Base-by-base conservation (phyloP, 2,888 invertebrate genomes). In the Idaea straminata region DNA sequence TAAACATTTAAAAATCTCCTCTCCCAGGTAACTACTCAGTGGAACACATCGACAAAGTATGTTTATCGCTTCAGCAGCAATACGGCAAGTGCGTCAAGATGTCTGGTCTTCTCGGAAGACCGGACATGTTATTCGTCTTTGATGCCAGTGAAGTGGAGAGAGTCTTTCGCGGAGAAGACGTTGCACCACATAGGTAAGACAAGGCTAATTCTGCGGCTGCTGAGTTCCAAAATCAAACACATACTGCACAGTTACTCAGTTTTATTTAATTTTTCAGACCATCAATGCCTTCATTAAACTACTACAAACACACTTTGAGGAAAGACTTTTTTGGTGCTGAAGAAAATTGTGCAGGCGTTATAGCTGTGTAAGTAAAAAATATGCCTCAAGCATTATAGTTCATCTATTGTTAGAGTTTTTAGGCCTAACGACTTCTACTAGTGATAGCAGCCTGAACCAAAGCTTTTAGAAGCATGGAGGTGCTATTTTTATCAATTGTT, bases 241-340 rank as follows among this genome's bases (percentile, higher is more conserved):
- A 57, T 57, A 57, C 57, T 15, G 15, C 15, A 15, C 15, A 57
- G 15, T 57, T 57, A 58, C n/a, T 61, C n/a, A 63, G 3, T 16
- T 34, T 13, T 7, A 15, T 47, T 5, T 62, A 66, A 15, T 63
- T 36, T 76, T 86, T 61, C 85, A 93, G 96, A 65, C 96, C 96
- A 0, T 95, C 96, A 0, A 96, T 96, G 96, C 96, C 96, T 0
- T 96, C 96, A 0, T 84, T 96, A 61, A 94, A 96, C 80, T 95
- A 95, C 75, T 96, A 96, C 85, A 96, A 96, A 73, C 95, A 96
- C 75, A 94, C 94, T 0, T 82, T 96, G 61, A 88, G 95, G 69
- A 95, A 94, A 81, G 94, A 96, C 62, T 95, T 95, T 80, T 96
- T 96, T 76, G 94, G 94, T 0, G 94, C 94, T 0, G 94, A 94